A percentile compares a stretch with the other conserved stretches of the same genome.
Evolutionary conservation across 1,140 invertebrate genomes (phyloP).

Genomic region (Bombus superbus): DNA sequence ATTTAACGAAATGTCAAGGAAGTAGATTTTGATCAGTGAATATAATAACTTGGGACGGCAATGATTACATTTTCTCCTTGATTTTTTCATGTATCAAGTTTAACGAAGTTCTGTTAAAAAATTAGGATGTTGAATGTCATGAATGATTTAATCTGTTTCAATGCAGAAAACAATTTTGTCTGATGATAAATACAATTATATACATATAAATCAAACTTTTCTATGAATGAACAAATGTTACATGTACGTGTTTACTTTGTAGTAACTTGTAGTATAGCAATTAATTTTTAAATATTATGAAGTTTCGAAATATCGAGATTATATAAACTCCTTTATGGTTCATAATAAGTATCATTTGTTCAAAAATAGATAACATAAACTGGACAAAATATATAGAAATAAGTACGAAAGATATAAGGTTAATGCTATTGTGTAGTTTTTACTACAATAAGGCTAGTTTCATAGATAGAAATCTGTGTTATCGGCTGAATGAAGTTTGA

Average conservation of each 20-base stretch:
- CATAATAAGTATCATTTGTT: background rate
- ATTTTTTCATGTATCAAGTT: background rate
- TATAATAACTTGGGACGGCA: background rate
- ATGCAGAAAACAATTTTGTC: background rate
- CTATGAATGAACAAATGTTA: no score
- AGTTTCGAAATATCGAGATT: background rate
- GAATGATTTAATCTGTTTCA: background rate
- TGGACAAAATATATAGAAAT: background rate
- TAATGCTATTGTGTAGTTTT: background rate
- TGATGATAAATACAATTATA: no score
- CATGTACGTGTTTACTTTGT: background rate
- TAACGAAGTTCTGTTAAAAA: background rate
- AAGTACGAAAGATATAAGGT: no score
- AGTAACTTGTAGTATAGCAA: background rate
- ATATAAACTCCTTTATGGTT: background rate
- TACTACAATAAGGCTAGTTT: background rate
- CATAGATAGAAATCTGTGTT: conserved; percentile 36
- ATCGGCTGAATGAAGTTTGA: conserved; percentile 41
- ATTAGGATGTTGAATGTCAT: no score
- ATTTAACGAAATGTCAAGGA: background rate
- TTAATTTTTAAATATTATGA: background rate
- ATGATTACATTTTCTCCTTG: background rate
- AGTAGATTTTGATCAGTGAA: conserved; percentile 20
- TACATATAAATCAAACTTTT: no score
- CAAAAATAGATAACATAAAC: background rate